These are phyloP conservation scores for Stegodyphus mimosarum DNA, from an alignment of 1,140 invertebrate species.

Conservation along the genomic window DNA sequence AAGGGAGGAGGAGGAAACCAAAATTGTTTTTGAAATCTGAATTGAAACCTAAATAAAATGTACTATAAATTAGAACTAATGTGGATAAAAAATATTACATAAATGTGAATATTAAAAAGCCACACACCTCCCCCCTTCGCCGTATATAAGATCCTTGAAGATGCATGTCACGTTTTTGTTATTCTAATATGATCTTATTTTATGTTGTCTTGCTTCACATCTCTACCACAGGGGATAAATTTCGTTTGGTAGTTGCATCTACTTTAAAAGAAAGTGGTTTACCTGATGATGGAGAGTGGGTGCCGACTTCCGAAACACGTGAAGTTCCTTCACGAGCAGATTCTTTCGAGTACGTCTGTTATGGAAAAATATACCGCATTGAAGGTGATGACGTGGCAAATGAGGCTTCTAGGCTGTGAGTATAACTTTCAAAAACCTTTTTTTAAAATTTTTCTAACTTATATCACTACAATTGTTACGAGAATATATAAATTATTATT, in stretches of 20 bases:
- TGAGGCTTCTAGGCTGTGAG: slow-evolving; percentile 85
- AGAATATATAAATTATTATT: too few species aligned
- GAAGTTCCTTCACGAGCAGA: slow-evolving; percentile 82
- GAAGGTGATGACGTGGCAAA: slow-evolving; percentile 94
- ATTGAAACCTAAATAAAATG: neutral
- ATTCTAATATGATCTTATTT: neutral
- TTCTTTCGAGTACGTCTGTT: slow-evolving; percentile 99
- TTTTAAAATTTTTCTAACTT: too few species aligned
- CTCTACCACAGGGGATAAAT: slow-evolving; percentile 79
- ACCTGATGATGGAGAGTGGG: slow-evolving; percentile 92
- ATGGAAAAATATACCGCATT: slow-evolving; percentile 98
- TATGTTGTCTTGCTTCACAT: slow-evolving; percentile 26
- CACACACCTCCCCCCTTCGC: neutral
- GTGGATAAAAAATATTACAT: neutral
- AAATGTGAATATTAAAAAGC: neutral
- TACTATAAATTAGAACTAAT: neutral
- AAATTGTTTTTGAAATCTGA: too few species aligned
- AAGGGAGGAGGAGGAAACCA: too few species aligned
- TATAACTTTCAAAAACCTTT: neutral
- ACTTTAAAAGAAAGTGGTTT: slow-evolving; percentile 96
- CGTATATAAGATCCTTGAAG: neutral
- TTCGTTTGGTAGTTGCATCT: slow-evolving; percentile 92
- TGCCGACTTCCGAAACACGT: neutral
- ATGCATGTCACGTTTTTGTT: neutral
- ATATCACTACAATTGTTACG: too few species aligned